A percentile compares a stretch with the other conserved stretches of the same genome.
phyloP scores from a whole-genome alignment of 2,888 invertebrate species.

The Thalpophila matura region DNA sequence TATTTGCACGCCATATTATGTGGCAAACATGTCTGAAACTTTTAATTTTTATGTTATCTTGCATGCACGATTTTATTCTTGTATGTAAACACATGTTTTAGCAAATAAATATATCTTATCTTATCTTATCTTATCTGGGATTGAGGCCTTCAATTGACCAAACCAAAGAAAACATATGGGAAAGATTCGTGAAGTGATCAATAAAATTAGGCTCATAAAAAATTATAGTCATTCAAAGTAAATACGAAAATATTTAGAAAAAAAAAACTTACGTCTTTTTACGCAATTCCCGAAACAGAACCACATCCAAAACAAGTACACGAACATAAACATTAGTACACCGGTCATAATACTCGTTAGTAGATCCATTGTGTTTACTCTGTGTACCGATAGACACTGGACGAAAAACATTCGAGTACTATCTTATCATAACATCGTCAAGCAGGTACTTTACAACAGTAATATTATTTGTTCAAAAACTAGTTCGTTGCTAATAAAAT shows the following conservation, averaged over 20 bases:
- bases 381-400: conserved; percentile 41
- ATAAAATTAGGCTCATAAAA: too few species aligned
- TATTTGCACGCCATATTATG: too few species aligned
- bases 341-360: conserved; percentile 68
- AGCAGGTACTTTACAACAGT: conserved; percentile 16
- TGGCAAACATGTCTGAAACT: too few species aligned
- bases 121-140: too few species aligned
- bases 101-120: too few species aligned
- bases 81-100: too few species aligned
- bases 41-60: too few species aligned
- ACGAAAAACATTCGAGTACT: conserved; percentile 11
- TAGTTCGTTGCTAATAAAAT: neutral
- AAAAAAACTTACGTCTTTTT: conserved; percentile 75
- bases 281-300: conserved; percentile 83
- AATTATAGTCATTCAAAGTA: too few species aligned
- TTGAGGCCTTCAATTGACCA: too few species aligned
- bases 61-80: too few species aligned
- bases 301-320: conserved; percentile 85
- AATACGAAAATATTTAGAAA: neutral
- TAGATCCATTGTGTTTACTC: conserved; percentile 73
- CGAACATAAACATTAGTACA: conserved; percentile 77
- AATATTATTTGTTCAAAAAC: conserved; percentile 15
- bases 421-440: conserved; percentile 55
- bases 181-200: too few species aligned
- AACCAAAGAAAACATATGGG: too few species aligned